Evolutionary conservation across 2,113 vertebrate species (phyloP), one percentile per base, ranked within the genome.

Genomic region (Sminthopsis crassicaudata): DNA sequence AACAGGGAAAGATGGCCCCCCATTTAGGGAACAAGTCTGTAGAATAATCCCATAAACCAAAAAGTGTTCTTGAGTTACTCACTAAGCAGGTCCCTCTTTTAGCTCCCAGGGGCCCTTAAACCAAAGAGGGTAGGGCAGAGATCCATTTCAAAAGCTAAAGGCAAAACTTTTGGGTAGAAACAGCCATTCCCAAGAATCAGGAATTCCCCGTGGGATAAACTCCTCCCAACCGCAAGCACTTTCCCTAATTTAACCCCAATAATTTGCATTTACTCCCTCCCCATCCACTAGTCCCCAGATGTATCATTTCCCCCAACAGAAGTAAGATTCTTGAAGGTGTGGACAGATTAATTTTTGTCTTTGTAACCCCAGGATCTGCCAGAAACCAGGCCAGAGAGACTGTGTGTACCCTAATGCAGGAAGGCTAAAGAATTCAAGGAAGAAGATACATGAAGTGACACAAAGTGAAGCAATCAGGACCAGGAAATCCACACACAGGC

Each of bases 1-100:
- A 51, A 51, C 50, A 51, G 24, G 27, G 89, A 22, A 0, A 19
- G 42, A 46, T 12, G 60, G 92, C n/a, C 90, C 55, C 25, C 46
- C 53, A 0, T 0, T 1, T 95, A n/a, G 2, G 90, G 27, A 94
- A 48, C 2, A 12, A 60, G 0, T n/a, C 48, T 12, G 46, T 0
- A 8, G 6, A 57, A 91, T 22, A 42, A 27, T 0, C 3, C 48
- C 36, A 0, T 27, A 2, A n/a, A 54, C 46, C 36, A 0, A 36
- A 2, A n/a, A 48, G n/a, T 3, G 67, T 30, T n/a, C 53, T 53
- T 23, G 8, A 55, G 25, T 27, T 36, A 48, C 3, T 0, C 30
- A 36, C 53, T 23, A 91, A 24, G 53, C 2, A 23, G 46, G 1
- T 60, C 42, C 1, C 50, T 92, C 89, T 53, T 96, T 95, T 5